Percentiles rank a stretch among this genome's conserved stretches.
Conservation (phyloP, 2,113 vertebrate genomes). For the Circaetus cinerascens region DNA sequence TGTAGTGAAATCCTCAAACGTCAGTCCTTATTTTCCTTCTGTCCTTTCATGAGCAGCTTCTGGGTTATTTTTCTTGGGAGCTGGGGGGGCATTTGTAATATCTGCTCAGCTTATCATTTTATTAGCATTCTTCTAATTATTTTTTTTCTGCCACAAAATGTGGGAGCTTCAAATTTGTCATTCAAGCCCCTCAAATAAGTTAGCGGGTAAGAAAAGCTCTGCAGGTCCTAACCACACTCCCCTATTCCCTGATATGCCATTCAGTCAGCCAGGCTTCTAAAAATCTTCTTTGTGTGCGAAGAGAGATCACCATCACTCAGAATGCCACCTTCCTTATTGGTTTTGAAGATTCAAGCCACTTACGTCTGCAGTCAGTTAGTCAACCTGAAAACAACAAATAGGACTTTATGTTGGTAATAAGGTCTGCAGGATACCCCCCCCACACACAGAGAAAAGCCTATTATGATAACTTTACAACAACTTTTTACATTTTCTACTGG, state of each 20-base stretch:
- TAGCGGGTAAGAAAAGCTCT: background rate
- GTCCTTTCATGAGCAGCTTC: background rate
- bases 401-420: background rate
- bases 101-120: background rate
- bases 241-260: background rate
- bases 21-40: background rate
- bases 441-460: fast-evolving
- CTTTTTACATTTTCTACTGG: background rate
- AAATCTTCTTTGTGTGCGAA: background rate
- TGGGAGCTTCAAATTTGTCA: background rate
- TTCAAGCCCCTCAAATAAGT: background rate
- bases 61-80: background rate
- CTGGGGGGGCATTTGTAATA: fast-evolving
- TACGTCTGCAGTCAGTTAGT: background rate
- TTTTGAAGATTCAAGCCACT: background rate
- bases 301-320: background rate
- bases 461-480: background rate
- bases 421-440: fast-evolving
- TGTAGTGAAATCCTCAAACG: background rate
- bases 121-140: background rate
- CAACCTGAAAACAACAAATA: background rate
- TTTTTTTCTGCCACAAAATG: background rate
- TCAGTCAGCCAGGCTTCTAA: background rate
- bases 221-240: background rate
- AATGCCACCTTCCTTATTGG: background rate